Conservation (phyloP, 2,888 invertebrate genomes). For the Drosophila prolongata region DNA sequence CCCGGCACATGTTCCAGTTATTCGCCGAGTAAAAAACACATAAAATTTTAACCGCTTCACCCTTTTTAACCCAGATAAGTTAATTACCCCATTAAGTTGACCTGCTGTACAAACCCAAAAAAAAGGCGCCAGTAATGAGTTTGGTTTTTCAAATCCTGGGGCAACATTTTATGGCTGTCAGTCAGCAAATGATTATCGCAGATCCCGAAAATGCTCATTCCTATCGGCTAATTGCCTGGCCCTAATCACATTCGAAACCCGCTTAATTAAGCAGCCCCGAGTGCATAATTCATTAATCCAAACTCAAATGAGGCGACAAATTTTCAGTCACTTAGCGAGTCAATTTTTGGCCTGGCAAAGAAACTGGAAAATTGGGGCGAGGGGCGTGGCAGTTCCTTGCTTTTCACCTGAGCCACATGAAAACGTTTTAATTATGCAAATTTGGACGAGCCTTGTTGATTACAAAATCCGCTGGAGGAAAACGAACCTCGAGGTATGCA, state of each 20-base stretch:
- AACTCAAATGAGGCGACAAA: constrained; percentile 77
- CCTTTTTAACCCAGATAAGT: constrained; percentile 39
- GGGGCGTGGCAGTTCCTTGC: constrained; percentile 3
- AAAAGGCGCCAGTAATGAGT: constrained; percentile 18
- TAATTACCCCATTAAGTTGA: constrained; percentile 48
- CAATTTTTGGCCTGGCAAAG: constrained; percentile 54
- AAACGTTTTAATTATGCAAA: constrained; percentile 78
- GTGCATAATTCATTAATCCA: constrained; percentile 73
- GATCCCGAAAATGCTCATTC: constrained; percentile 34
- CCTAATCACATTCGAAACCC: constrained; percentile 72
- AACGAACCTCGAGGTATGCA: constrained; percentile 8
- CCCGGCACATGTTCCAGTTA: constrained; percentile 18
- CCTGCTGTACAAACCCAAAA: constrained; percentile 21
- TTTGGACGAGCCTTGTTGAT: constrained; percentile 65
- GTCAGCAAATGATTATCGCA: constrained; percentile 57
- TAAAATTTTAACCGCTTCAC: constrained; percentile 19
- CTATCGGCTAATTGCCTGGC: constrained; percentile 72
- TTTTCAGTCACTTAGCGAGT: constrained; percentile 72
- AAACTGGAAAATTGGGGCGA: constrained; percentile 20
- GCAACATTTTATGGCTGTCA: constrained; percentile 34
- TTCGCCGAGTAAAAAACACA: constrained; percentile 7
- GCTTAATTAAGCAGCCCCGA: constrained; percentile 62
- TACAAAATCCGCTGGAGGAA: constrained; percentile 70
- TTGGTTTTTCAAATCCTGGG: constrained; percentile 13
- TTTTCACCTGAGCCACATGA: constrained; percentile 55